Percentiles rank a stretch among this genome's conserved stretches.
phyloP scores from a whole-genome alignment of 2,113 vertebrate genomes.

The Lasiurus borealis region DNA sequence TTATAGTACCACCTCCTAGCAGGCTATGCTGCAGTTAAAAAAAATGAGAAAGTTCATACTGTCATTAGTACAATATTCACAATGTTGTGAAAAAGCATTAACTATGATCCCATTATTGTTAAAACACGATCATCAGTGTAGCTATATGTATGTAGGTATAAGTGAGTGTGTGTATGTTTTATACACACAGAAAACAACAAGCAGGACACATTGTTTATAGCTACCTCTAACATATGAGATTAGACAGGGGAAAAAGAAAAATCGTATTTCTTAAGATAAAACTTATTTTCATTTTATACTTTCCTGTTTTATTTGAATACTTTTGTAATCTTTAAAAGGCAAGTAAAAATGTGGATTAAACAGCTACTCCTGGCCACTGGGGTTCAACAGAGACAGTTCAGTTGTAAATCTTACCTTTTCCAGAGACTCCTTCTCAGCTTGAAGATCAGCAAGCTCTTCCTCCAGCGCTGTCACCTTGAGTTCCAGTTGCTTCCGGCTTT shows the following conservation, averaged over 20 bases:
- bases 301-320: slow-evolving; percentile 17
- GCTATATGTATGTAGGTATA: neutral
- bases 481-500: slow-evolving; percentile 92
- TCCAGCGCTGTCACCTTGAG: slow-evolving; percentile 89
- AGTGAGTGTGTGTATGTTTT: neutral
- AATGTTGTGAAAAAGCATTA: neutral
- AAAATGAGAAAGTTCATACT: neutral
- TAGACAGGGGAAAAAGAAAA: neutral
- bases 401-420: slow-evolving; percentile 88
- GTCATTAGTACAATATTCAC: neutral
- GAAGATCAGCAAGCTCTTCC: slow-evolving; percentile 93
- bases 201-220: neutral
- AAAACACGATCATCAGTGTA: neutral
- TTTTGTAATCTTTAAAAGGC: slow-evolving; percentile 12
- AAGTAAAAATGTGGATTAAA: slow-evolving; percentile 21
- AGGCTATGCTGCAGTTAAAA: neutral
- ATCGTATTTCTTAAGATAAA: neutral
- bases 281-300: slow-evolving; percentile 31
- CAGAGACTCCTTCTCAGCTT: slow-evolving; percentile 91
- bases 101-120: neutral
- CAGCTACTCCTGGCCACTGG: neutral
- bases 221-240: neutral
- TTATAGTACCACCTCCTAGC: neutral
- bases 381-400: slow-evolving; percentile 87
- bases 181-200: neutral